Base-by-base conservation (phyloP, 2,888 invertebrate species). In the Malachius bipustulatus region DNA sequence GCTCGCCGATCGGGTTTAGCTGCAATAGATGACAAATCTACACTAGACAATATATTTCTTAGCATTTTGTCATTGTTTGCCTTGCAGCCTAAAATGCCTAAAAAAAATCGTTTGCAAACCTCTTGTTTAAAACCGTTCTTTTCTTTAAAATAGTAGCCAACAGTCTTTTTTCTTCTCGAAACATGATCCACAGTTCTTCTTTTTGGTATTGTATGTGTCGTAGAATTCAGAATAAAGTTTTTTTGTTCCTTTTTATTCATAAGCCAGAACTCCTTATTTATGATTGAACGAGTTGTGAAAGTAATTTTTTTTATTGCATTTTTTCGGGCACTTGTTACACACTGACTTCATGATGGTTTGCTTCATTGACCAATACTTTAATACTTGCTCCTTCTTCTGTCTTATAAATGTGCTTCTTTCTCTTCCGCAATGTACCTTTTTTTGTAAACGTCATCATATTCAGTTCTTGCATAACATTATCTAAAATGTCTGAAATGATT, bases 241-340 rank as follows among this genome's bases (percentile, higher is more conserved):
- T 19, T 19, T n/a, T 19, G 24, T 19, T 19, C 24, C 24, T 19
- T 19, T 19, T 19, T 19, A n/a, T n/a, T 8, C 24, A 19, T 19
- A n/a, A 19, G 24, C 24, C 24, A 19, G n/a, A 19, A 19, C 24
- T 19, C 24, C 24, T 19, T 19, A 19, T 19, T 19, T 19, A 19
- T 19, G 24, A 19, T 19, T 19, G n/a, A 19, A 19, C 24, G 24
- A 19, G 24, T 19, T 8, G 6, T 19, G n/a, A 19, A 19, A 19
- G 24, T 19, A 8, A 19, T 19, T 19, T 19, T 19, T 19, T 19
- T n/a, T n/a, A n/a, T 8, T 19, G 24, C 24, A 19, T 19, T 19
- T 19, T 19, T 19, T 19, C n/a, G 6, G 24, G 24, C 24, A 19
- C 24, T 19, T 19, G 24, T 19, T 19, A 19, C 24, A 19, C 24